A percentile compares a stretch with the other conserved stretches of the same genome.
Conservation (phyloP, 2,113 vertebrate genomes). For the Saccopteryx bilineata region DNA sequence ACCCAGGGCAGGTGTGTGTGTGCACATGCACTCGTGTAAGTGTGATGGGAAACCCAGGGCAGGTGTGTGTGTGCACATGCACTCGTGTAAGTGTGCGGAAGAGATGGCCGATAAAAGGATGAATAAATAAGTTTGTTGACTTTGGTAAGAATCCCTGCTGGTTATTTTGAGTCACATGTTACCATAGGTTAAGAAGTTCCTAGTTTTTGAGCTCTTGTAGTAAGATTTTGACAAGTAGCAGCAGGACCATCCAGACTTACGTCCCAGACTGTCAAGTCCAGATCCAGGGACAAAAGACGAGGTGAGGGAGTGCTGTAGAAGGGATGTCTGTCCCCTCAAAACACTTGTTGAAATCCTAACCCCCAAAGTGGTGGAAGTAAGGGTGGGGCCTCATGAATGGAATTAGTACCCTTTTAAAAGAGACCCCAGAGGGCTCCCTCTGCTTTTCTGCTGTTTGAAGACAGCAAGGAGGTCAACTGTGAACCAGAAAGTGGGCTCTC, state of each 20-base stretch:
- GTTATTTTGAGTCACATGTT: neutral
- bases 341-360: neutral
- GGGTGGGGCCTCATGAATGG: neutral
- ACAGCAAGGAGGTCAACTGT: too few relatives aligned
- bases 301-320: neutral
- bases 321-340: fast-evolving
- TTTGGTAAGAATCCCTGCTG: neutral
- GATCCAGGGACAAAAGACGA: neutral
- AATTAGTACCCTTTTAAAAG: neutral
- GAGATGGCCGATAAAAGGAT: neutral
- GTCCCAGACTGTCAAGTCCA: neutral
- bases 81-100: neutral
- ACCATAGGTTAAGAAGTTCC: neutral
- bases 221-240: neutral
- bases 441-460: neutral
- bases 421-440: neutral
- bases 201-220: too few relatives aligned
- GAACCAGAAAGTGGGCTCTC: too few relatives aligned
- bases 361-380: neutral
- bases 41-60: neutral
- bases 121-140: neutral
- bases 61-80: neutral
- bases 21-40: neutral
- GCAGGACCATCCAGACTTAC: fast-evolving
- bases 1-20: neutral